A percentile compares a stretch with the other conserved stretches of the same genome.
These are phyloP conservation scores for Bombylius major DNA, from an alignment of 2,888 invertebrate genomes.

Conservation along the genomic window DNA sequence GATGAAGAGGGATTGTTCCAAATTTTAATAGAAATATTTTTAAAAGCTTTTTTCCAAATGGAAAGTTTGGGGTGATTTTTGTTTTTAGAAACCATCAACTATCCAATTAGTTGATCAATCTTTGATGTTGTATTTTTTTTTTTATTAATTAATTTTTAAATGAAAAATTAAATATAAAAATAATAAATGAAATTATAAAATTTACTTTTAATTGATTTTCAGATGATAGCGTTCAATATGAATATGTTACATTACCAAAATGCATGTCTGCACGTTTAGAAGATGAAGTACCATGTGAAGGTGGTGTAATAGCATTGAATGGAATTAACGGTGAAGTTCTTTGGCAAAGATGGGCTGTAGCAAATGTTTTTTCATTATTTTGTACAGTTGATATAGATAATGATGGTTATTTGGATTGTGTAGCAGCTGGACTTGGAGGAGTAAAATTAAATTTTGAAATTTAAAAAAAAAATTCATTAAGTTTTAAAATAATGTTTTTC, in stretches of 20 bases:
- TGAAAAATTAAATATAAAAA: too few species aligned
- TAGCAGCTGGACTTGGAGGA: conserved; percentile 60
- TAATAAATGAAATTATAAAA: too few species aligned
- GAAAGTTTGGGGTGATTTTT: too few species aligned
- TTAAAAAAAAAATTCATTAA: too few species aligned
- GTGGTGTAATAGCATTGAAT: conserved; percentile 63
- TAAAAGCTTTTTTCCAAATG: too few species aligned
- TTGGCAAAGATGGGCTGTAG: conserved; percentile 61
- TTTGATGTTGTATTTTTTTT: too few species aligned
- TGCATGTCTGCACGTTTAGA: conserved; percentile 51
- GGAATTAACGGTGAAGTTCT: conserved; percentile 55
- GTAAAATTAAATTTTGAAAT: conserved; percentile 29
- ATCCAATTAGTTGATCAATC: too few species aligned
- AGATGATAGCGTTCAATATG: conserved; percentile 37
- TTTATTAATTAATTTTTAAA: too few species aligned
- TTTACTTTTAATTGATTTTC: neutral
- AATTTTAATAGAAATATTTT: too few species aligned
- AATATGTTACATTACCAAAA: conserved; percentile 44
- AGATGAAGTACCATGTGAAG: conserved; percentile 56
- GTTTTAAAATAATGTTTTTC: neutral
- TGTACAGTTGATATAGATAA: conserved; percentile 57
- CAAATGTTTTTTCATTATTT: conserved; percentile 59
- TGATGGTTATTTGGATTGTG: conserved; percentile 57
- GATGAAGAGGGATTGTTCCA: too few species aligned
- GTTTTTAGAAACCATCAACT: too few species aligned